Conservation (phyloP, 30 jellyfish, hydroid and myxozoan genomes). For the Aurelia aurita region DNA sequence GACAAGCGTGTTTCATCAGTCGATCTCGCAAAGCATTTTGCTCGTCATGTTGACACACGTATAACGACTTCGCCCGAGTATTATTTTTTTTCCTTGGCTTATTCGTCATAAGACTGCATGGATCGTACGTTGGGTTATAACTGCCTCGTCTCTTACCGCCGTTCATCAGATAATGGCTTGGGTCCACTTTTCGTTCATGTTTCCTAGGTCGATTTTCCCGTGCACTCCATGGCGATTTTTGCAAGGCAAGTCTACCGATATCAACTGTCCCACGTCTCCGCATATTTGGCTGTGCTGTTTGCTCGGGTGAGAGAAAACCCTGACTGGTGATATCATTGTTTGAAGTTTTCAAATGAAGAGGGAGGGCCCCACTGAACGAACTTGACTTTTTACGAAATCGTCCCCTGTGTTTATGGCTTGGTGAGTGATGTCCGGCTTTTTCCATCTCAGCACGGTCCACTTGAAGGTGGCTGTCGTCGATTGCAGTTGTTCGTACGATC, state of each 20-base stretch:
- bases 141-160: slow-evolving; percentile 77
- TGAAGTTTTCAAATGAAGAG: slow-evolving; percentile 9
- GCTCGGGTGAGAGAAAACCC: not conserved
- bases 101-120: slow-evolving; percentile 2
- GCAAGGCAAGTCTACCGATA: slow-evolving; percentile 45
- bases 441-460: slow-evolving; percentile 26
- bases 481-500: slow-evolving; percentile 28
- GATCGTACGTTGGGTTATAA: slow-evolving; percentile 82
- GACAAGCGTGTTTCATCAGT: slow-evolving; percentile 76
- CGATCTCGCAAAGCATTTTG: slow-evolving; percentile 56
- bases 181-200: slow-evolving; percentile 55
- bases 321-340: slow-evolving; percentile 1
- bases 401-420: not conserved
- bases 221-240: slow-evolving; percentile 20
- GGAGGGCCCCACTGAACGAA: slow-evolving; percentile 78
- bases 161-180: slow-evolving; percentile 85
- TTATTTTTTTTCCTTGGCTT: slow-evolving; percentile 24
- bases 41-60: slow-evolving; percentile 49
- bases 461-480: slow-evolving; percentile 52
- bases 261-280: slow-evolving; percentile 69
- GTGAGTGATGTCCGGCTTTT: not conserved
- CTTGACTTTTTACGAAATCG: slow-evolving; percentile 81
- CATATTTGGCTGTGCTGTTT: slow-evolving; percentile 9
- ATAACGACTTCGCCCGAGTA: slow-evolving; percentile 71
- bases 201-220: slow-evolving; percentile 7